A percentile compares a stretch with the other conserved stretches of the same genome.
These are phyloP conservation scores for Uromys caudimaculatus DNA, from an alignment of 2,797 vertebrate species.

Conservation along the genomic window DNA sequence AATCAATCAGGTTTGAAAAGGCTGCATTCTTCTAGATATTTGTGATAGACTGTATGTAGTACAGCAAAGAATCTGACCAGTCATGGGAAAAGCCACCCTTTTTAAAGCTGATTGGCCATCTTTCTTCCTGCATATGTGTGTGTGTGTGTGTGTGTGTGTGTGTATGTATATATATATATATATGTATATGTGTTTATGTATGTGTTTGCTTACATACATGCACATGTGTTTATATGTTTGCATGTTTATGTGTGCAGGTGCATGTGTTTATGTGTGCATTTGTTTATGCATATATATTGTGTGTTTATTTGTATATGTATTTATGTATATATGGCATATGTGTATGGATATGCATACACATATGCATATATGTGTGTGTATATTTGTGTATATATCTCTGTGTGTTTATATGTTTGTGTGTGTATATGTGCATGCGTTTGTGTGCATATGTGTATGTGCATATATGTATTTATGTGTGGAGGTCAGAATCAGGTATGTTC, in stretches of 20 bases:
- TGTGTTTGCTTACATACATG: neutral
- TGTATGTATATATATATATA: neutral
- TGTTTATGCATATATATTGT: neutral
- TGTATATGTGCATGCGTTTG: too few relatives aligned
- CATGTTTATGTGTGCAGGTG: neutral
- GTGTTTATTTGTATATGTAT: neutral
- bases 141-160: neutral
- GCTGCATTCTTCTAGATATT: neutral
- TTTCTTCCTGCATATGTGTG: neutral
- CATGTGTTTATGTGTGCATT: neutral
- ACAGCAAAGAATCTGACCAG: neutral
- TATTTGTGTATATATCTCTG: neutral
- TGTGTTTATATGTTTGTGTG: neutral
- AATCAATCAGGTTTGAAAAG: neutral
- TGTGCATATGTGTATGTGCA: neutral
- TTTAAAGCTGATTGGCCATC: neutral
- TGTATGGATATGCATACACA: neutral
- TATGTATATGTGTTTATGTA: neutral
- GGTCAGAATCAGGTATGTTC: neutral
- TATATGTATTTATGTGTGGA: neutral
- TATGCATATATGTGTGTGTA: neutral
- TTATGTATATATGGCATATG: neutral
- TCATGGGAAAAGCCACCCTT: neutral
- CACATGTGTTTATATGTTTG: neutral
- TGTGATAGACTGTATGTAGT: neutral